Conservation (phyloP, 2,113 vertebrate species). For the Ptilonorhynchus violaceus region DNA sequence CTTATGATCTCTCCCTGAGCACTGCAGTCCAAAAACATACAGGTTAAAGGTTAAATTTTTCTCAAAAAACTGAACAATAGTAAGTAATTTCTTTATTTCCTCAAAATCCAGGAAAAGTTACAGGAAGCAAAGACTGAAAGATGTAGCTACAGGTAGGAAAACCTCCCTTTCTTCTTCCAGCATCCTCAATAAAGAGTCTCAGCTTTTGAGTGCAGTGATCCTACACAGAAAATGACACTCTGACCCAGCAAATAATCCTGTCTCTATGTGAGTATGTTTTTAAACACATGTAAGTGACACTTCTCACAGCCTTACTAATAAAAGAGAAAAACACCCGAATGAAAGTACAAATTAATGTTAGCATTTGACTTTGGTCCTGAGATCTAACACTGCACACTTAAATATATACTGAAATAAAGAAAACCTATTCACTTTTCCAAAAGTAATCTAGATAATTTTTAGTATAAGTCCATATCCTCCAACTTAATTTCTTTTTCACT, state of each 20-base stretch:
- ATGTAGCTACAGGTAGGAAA: not conserved
- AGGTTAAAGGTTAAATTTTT: not conserved
- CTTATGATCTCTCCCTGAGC: not conserved
- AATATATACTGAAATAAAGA: not conserved
- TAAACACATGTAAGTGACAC: not conserved
- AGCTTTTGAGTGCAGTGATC: not conserved
- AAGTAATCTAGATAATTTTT: not conserved
- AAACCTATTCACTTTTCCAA: not conserved
- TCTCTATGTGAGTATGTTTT: not conserved
- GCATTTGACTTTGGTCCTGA: not conserved
- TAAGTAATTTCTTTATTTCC: not conserved
- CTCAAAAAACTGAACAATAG: not conserved
- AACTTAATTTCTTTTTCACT: not conserved
- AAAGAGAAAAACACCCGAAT: not conserved
- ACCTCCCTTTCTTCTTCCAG: not conserved
- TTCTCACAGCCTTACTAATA: not conserved
- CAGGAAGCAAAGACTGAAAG: not conserved
- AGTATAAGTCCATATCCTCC: not conserved
- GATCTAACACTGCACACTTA: not conserved
- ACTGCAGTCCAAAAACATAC: not conserved
- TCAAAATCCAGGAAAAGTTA: not conserved
- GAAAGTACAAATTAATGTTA: not conserved
- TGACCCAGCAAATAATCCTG: not conserved
- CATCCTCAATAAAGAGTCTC: not conserved
- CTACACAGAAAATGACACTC: not conserved